A percentile compares a stretch with the other conserved stretches of the same genome.
Conservation (phyloP, 2,113 vertebrate genomes). For the Xiphorhynchus elegans region DNA sequence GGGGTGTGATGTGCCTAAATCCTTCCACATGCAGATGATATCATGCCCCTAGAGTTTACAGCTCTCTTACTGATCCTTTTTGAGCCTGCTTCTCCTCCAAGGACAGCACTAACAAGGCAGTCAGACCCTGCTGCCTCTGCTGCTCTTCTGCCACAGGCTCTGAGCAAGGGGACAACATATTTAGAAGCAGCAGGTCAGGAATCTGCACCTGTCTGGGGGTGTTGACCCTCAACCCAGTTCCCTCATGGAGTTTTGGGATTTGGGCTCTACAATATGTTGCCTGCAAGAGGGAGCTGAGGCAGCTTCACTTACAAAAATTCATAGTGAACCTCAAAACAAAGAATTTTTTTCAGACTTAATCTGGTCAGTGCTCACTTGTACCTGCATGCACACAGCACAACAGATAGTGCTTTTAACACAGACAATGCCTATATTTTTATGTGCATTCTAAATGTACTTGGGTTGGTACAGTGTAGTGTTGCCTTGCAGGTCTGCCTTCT, state of each 20-base stretch:
- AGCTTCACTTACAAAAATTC: neutral
- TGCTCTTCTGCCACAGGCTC: neutral
- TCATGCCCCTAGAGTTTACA: neutral
- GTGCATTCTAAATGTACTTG: neutral
- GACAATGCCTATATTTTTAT: fast-evolving
- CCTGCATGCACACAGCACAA: neutral
- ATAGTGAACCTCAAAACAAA: neutral
- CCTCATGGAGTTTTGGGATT: fast-evolving
- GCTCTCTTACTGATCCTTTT: neutral
- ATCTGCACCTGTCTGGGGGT: neutral
- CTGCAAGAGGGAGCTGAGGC: neutral
- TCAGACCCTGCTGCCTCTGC: neutral
- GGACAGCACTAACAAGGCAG: neutral
- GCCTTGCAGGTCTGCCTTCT: neutral
- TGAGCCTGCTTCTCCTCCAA: neutral
- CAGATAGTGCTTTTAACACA: neutral
- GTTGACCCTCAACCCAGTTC: neutral
- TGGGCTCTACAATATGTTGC: fast-evolving
- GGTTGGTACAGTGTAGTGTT: fast-evolving
- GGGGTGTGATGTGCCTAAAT: neutral
- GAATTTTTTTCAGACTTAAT: neutral
- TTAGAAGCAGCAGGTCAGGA: neutral
- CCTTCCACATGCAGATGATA: neutral
- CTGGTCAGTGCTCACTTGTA: neutral
- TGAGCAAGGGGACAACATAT: fast-evolving